A percentile compares a stretch with the other conserved stretches of the same genome.
Evolutionary conservation across 1,140 invertebrate species (phyloP).

Genomic region (Pseudomyrmex flavicornis): DNA sequence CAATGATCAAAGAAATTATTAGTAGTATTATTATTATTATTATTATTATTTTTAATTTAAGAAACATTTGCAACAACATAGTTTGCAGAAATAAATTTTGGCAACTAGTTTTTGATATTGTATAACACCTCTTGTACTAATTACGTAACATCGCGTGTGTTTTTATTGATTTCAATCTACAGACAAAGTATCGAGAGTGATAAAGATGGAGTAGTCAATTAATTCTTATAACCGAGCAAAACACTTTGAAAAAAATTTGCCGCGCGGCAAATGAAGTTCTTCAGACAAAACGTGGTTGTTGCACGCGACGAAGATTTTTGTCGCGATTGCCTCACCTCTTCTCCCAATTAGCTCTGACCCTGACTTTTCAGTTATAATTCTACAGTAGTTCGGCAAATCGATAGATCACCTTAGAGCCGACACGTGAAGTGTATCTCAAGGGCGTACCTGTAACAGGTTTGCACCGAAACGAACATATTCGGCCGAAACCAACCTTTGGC

Average conservation of each 20-base stretch:
- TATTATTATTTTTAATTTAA: not conserved
- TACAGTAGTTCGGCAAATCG: constrained; percentile 33
- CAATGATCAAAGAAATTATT: too few relatives aligned
- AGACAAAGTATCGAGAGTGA: not conserved
- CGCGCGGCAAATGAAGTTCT: not conserved
- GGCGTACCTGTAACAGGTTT: constrained; percentile 67
- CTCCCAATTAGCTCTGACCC: constrained; percentile 15
- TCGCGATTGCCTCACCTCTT: not conserved
- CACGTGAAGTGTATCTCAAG: constrained; percentile 64
- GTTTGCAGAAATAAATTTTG: too few relatives aligned
- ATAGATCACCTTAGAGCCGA: constrained; percentile 47
- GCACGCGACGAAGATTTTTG: constrained; percentile 13
- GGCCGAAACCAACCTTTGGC: constrained; percentile 11
- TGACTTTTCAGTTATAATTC: constrained; percentile 57
- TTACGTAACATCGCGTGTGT: not conserved
- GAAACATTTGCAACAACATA: too few relatives aligned
- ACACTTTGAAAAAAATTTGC: too few relatives aligned
- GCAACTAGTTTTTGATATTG: too few relatives aligned
- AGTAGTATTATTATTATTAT: not conserved
- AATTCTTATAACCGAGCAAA: too few relatives aligned
- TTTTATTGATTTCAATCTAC: not conserved
- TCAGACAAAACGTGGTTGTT: not conserved
- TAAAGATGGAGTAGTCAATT: not conserved
- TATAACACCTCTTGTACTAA: too few relatives aligned
- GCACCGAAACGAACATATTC: constrained; percentile 33